Percentiles rank a stretch among this genome's conserved stretches.
Conservation (phyloP, 2,888 invertebrate genomes). For the Drosophila formosana region DNA sequence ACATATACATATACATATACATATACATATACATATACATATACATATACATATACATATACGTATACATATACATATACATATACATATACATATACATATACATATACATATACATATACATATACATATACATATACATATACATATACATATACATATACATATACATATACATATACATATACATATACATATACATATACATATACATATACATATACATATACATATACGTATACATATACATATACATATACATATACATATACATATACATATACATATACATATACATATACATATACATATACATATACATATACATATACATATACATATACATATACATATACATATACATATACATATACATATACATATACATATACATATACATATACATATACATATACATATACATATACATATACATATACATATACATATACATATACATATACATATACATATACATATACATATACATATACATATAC, state of each 20-base stretch:
- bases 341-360: conserved; percentile 2
- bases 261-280: background rate
- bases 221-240: conserved; percentile 10
- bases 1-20: conserved; percentile 1
- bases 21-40: background rate
- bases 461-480: conserved; percentile 2
- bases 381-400: conserved; percentile 2
- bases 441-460: conserved; percentile 2
- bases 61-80: conserved; percentile 8
- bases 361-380: conserved; percentile 1
- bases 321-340: conserved; percentile 2
- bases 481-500: conserved; percentile 1
- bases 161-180: background rate
- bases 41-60: background rate
- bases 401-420: background rate
- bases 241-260: conserved; percentile 10
- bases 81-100: conserved; percentile 8
- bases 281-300: background rate
- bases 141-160: background rate
- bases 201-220: conserved; percentile 5
- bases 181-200: conserved; percentile 1
- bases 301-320: conserved; percentile 1
- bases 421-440: conserved; percentile 1
- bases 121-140: background rate
- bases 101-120: background rate